phyloP scores from a whole-genome alignment of 2,888 invertebrate genomes.

The Leptinotarsa peninsularis region DNA sequence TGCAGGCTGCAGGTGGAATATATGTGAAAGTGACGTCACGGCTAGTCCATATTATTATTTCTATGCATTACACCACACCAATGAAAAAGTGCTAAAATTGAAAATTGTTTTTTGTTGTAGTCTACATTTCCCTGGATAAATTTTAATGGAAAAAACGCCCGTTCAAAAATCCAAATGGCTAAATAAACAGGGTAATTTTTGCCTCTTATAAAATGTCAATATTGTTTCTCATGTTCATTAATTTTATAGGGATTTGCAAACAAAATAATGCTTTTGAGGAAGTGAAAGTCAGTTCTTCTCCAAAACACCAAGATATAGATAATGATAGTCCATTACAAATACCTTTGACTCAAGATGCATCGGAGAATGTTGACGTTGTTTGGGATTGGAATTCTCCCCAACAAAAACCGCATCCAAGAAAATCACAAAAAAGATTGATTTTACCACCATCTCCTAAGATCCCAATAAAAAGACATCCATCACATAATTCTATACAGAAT shows the following conservation, averaged over 20 bases:
- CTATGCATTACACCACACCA: not conserved
- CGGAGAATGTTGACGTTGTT: slow-evolving; percentile 64
- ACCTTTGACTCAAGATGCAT: slow-evolving; percentile 64
- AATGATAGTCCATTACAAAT: slow-evolving; percentile 51
- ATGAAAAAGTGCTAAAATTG: not conserved
- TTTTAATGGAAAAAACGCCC: slow-evolving; percentile 12
- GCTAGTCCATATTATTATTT: no score
- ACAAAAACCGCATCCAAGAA: slow-evolving; percentile 50
- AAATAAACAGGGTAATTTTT: slow-evolving; percentile 7
- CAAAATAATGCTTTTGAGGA: not conserved
- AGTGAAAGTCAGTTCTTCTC: not conserved
- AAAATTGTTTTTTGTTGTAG: not conserved
- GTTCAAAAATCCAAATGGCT: slow-evolving; percentile 12
- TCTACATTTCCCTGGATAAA: no score
- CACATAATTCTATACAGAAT: slow-evolving; percentile 55
- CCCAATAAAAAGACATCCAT: slow-evolving; percentile 55
- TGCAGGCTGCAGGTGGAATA: no score
- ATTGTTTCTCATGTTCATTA: not conserved
- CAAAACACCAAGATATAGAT: slow-evolving; percentile 23
- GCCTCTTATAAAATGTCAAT: not conserved
- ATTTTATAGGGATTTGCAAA: not conserved
- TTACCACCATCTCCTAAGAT: slow-evolving; percentile 58
- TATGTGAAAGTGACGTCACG: no score
- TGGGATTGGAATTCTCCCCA: slow-evolving; percentile 69
- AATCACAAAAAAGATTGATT: slow-evolving; percentile 43